Evolutionary conservation across 1,140 invertebrate genomes (phyloP).

Genomic region (Drosophila carrolli): DNA sequence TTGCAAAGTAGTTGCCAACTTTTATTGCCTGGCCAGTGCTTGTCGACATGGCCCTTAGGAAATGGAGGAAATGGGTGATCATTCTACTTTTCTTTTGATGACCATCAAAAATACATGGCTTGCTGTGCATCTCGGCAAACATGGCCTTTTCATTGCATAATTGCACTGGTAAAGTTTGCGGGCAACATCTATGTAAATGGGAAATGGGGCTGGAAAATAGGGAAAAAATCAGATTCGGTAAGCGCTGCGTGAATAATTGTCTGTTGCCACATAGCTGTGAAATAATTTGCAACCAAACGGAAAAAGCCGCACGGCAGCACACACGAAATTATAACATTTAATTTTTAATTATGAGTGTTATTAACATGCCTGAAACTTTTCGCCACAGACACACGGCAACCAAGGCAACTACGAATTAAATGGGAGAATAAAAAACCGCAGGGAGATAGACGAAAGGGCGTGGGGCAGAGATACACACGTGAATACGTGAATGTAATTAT

Average conservation of each 20-base stretch:
- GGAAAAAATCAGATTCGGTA: conserved; percentile 12
- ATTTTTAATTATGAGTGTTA: conserved; percentile 81
- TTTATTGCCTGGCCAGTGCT: conserved; percentile 61
- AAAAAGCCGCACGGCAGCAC: conserved; percentile 64
- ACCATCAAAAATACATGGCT: conserved; percentile 46
- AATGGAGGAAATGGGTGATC: conserved; percentile 19
- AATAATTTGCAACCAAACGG: conserved; percentile 49
- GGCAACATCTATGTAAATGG: conserved; percentile 24
- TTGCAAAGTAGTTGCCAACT: conserved; percentile 63
- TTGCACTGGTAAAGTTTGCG: conserved; percentile 43
- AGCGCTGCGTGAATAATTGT: conserved; percentile 42
- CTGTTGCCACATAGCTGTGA: conserved; percentile 40
- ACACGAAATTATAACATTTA: conserved; percentile 75
- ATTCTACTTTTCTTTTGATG: conserved; percentile 6
- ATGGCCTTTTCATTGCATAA: conserved; percentile 34
- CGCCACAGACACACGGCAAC: conserved; percentile 53
- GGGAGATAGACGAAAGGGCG: conserved; percentile 3
- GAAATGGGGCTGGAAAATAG: background rate
- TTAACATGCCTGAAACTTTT: conserved; percentile 76
- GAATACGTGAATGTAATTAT: conserved; percentile 55
- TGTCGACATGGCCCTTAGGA: conserved; percentile 41
- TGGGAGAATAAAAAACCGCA: conserved; percentile 57
- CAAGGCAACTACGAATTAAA: conserved; percentile 51
- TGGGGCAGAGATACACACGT: conserved; percentile 11
- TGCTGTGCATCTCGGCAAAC: conserved; percentile 44